Percentiles rank a stretch among this genome's conserved stretches.
phyloP scores from a whole-genome alignment of 2,113 vertebrate species.

The Bufo gargarizans region DNA sequence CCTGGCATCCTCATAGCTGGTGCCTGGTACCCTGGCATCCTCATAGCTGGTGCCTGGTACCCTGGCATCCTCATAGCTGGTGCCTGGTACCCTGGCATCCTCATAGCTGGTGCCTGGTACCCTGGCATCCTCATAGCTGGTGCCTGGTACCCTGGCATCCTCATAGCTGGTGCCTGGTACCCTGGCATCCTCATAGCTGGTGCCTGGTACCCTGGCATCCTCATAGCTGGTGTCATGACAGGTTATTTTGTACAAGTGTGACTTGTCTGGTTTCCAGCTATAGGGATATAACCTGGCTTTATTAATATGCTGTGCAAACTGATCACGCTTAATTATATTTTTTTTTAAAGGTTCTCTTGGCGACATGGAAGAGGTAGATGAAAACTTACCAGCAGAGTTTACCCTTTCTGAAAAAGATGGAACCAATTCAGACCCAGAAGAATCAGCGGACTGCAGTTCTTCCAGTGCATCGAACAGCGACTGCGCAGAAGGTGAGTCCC shows the following conservation, averaged over 20 bases:
- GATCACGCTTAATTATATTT: background rate
- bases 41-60: too few relatives aligned
- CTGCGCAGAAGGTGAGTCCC: slow-evolving; percentile 69
- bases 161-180: background rate
- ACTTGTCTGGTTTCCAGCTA: background rate
- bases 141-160: background rate
- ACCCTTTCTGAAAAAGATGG: slow-evolving; percentile 79
- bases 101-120: too few relatives aligned
- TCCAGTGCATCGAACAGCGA: slow-evolving; percentile 75
- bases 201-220: too few relatives aligned
- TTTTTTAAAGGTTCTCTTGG: slow-evolving; percentile 82
- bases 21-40: too few relatives aligned
- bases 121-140: too few relatives aligned
- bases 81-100: too few relatives aligned
- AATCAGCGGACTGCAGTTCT: slow-evolving; percentile 71
- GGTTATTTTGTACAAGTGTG: background rate
- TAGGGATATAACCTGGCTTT: too few relatives aligned
- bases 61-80: too few relatives aligned
- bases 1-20: background rate
- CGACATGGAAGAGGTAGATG: slow-evolving; percentile 83
- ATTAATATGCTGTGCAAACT: background rate
- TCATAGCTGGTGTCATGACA: background rate
- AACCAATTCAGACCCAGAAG: slow-evolving; percentile 73
- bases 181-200: too few relatives aligned
- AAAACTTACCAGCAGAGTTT: slow-evolving; percentile 66